Conservation (phyloP, 1,140 invertebrate genomes). For the Papilio polyxenes region DNA sequence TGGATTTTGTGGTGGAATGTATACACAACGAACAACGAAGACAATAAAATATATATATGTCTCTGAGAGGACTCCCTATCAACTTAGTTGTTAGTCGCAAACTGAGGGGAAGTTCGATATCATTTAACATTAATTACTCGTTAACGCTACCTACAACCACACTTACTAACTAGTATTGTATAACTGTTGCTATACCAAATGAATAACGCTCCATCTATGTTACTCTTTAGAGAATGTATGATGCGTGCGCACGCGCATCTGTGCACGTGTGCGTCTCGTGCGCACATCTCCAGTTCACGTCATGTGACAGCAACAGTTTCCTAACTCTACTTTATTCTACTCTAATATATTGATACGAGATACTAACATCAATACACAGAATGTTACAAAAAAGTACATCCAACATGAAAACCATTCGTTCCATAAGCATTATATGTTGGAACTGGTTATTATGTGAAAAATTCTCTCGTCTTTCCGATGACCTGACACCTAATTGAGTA, state of each 20-base stretch:
- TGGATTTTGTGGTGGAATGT: slow-evolving; percentile 66
- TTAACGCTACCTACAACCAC: not conserved
- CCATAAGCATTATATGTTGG: not conserved
- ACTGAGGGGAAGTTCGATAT: not conserved
- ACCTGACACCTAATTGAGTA: too few relatives aligned
- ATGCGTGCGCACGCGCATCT: too few relatives aligned
- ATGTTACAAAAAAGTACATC: too few relatives aligned
- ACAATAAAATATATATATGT: slow-evolving; percentile 38
- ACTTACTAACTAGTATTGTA: not conserved
- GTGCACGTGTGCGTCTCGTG: too few relatives aligned
- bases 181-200: not conserved
- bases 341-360: too few relatives aligned
- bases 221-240: too few relatives aligned
- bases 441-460: not conserved
- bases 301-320: not conserved
- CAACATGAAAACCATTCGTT: not conserved
- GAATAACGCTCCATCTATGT: too few relatives aligned
- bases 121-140: not conserved
- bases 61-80: slow-evolving; percentile 42
- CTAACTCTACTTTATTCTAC: too few relatives aligned
- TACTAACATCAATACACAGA: not conserved
- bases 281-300: not conserved
- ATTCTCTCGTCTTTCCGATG: not conserved
- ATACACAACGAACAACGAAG: slow-evolving; percentile 44
- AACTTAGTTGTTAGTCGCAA: not conserved